A percentile compares a stretch with the other conserved stretches of the same genome.
Evolutionary conservation across 2,113 vertebrate species (phyloP).

Genomic region (Galbula dea): DNA sequence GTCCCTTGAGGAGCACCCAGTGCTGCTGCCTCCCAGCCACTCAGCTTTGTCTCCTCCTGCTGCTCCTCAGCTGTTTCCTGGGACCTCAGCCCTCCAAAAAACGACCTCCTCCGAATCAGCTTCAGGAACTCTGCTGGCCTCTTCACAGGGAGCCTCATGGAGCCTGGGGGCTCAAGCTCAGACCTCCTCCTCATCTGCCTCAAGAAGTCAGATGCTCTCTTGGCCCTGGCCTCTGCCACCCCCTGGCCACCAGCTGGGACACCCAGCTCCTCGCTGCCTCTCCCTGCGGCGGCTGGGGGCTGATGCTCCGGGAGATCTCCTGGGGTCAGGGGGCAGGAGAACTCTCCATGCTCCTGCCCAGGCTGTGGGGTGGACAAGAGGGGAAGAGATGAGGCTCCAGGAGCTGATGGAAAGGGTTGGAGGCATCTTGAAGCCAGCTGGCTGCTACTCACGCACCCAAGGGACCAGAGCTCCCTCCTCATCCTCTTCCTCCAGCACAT

Average conservation of each 20-base stretch:
- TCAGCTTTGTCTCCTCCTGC: accelerated
- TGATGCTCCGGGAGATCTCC: neutral
- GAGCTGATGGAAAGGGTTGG: neutral
- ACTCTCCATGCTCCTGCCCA: neutral
- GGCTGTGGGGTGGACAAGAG: neutral
- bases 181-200: conserved; percentile 7
- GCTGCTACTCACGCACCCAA: neutral
- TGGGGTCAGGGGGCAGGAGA: neutral
- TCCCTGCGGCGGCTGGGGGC: accelerated
- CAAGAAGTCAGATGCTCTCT: neutral
- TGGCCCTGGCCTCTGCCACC: neutral
- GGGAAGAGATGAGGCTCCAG: neutral
- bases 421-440: neutral
- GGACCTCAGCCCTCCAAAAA: neutral
- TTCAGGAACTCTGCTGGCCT: neutral
- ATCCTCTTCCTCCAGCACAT: conserved; percentile 70
- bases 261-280: accelerated
- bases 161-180: accelerated
- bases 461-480: neutral
- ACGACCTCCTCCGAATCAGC: neutral
- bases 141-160: neutral
- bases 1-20: neutral
- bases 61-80: neutral
- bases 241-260: accelerated
- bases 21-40: accelerated